A percentile compares a stretch with the other conserved stretches of the same genome.
Evolutionary conservation across 2,888 invertebrate genomes (phyloP).

Genomic region (Oscheius sp.): DNA sequence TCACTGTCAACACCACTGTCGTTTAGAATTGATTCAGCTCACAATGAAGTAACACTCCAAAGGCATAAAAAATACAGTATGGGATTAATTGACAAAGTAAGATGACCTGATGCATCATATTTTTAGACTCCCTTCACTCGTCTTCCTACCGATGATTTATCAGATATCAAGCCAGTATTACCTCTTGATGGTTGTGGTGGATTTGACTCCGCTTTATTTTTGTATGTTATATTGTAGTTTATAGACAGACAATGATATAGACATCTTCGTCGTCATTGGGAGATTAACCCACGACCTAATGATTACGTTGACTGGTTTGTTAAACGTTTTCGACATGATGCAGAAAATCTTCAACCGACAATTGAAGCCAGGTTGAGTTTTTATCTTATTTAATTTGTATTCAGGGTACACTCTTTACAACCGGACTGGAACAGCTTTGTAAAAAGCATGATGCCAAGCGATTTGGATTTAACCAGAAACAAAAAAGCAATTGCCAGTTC

Average conservation of each 20-base stretch:
- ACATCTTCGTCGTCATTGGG: slow-evolving; percentile 66
- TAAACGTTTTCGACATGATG: slow-evolving; percentile 31
- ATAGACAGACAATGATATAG: slow-evolving; percentile 11
- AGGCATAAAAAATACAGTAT: slow-evolving; percentile 37
- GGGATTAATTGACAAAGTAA: slow-evolving; percentile 39
- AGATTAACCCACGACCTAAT: slow-evolving; percentile 48
- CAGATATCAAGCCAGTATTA: slow-evolving; percentile 23
- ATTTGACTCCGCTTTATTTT: slow-evolving; percentile 46
- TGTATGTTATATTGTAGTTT: slow-evolving; percentile 27
- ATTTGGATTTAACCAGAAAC: slow-evolving; percentile 44
- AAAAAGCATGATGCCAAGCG: slow-evolving; percentile 50
- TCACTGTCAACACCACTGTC: slow-evolving; percentile 58
- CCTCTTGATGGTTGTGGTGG: slow-evolving; percentile 49
- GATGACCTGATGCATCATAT: neutral
- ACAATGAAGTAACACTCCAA: slow-evolving; percentile 11
- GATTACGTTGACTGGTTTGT: slow-evolving; percentile 55
- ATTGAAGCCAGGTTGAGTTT: slow-evolving; percentile 34
- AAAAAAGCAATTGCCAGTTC: slow-evolving; percentile 29
- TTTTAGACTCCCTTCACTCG: neutral
- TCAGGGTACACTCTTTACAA: slow-evolving; percentile 46
- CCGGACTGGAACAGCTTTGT: slow-evolving; percentile 59
- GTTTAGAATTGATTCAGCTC: slow-evolving; percentile 35
- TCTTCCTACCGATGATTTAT: neutral
- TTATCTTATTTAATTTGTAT: neutral
- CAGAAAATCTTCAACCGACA: slow-evolving; percentile 24